Conservation (phyloP, 2,113 vertebrate species). For the Bufo bufo region DNA sequence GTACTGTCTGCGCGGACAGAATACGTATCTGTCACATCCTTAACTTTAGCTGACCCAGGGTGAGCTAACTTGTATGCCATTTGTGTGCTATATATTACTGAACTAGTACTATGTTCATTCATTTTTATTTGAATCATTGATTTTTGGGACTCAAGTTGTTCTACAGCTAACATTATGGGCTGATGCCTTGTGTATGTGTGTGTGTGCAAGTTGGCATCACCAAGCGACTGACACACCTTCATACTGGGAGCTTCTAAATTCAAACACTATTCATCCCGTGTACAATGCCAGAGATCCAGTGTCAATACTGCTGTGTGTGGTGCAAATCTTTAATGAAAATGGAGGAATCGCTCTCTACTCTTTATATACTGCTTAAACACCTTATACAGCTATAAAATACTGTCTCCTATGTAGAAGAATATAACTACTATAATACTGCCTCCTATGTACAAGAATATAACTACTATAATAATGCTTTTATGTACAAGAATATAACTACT, state of each 20-base stretch:
- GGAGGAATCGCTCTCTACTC: no score
- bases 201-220: neutral
- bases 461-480: slow-evolving; percentile 5
- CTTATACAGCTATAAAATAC: neutral
- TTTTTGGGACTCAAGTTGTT: neutral
- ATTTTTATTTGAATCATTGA: neutral
- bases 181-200: neutral
- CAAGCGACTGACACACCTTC: neutral
- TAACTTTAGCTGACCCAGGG: no score
- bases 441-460: neutral
- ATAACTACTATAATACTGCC: neutral
- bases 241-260: neutral
- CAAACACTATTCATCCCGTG: no score
- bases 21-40: no score
- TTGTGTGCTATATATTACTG: no score
- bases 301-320: no score
- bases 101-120: no score
- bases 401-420: neutral
- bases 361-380: no score
- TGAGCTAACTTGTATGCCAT: no score
- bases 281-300: no score
- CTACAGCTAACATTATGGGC: neutral
- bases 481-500: slow-evolving; percentile 2
- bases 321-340: no score
- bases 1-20: no score